Percentiles rank a stretch among this genome's conserved stretches.
Evolutionary conservation across 2,113 vertebrate species (phyloP).

Genomic region (Notarius quadriscutis): DNA sequence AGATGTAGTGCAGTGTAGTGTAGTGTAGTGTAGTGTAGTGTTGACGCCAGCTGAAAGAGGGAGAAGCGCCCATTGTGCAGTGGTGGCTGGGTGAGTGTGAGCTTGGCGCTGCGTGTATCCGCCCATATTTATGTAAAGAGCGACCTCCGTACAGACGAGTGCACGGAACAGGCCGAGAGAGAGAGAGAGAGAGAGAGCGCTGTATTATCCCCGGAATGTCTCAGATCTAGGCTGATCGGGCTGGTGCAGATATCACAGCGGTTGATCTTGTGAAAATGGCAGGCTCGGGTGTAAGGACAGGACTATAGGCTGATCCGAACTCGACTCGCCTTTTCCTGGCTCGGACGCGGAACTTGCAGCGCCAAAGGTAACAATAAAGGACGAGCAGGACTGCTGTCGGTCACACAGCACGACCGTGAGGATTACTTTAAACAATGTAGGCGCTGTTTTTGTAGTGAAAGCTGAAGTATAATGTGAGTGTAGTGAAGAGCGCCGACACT

Average conservation of each 20-base stretch:
- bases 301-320: slow-evolving; percentile 67
- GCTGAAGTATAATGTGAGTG: not conserved
- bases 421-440: not conserved
- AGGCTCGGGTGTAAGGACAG: slow-evolving; percentile 66
- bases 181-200: slow-evolving; percentile 22
- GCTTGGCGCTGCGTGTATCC: slow-evolving; percentile 67
- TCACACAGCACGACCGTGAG: not conserved
- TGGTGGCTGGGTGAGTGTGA: slow-evolving; percentile 74
- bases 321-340: slow-evolving; percentile 61
- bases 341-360: slow-evolving; percentile 76
- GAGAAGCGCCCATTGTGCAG: slow-evolving; percentile 58
- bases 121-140: slow-evolving; percentile 75
- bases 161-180: slow-evolving; percentile 64
- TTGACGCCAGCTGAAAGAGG: slow-evolving; percentile 58
- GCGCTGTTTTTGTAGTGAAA: not conserved
- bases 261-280: slow-evolving; percentile 66
- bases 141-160: slow-evolving; percentile 55
- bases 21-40: too few species aligned
- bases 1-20: not conserved
- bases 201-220: not conserved
- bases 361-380: slow-evolving; percentile 67
- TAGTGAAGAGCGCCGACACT: slow-evolving; percentile 57
- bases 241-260: not conserved
- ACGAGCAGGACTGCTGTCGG: not conserved
- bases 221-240: not conserved